These are phyloP conservation scores for Leptosomus discolor DNA, from an alignment of 2,113 vertebrate species.

Conservation along the genomic window DNA sequence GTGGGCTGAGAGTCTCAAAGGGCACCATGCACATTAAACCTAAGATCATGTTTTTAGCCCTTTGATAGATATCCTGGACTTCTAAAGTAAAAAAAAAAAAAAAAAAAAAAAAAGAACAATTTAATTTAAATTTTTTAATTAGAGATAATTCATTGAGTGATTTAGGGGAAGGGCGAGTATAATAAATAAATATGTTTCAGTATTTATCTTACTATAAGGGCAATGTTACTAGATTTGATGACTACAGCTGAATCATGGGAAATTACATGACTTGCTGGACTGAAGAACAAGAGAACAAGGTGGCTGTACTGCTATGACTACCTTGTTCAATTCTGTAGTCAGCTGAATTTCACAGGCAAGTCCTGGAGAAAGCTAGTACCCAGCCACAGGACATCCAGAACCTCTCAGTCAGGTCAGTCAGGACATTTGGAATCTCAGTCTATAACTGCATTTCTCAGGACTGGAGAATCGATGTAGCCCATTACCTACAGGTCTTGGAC, in stretches of 20 bases:
- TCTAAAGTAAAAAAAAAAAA: not conserved
- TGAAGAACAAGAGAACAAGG: not conserved
- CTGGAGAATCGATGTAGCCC: not conserved
- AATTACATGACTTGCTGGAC: not conserved
- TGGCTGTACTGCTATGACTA: not conserved
- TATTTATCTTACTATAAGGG: not conserved
- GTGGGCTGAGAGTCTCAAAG: not conserved
- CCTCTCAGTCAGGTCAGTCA: not conserved
- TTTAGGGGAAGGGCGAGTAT: not conserved
- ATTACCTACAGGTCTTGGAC: not conserved
- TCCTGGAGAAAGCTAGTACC: not conserved
- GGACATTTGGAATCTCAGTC: not conserved
- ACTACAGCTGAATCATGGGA: not conserved
- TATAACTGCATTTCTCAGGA: not conserved
- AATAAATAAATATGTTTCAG: not conserved
- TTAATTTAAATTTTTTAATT: not conserved
- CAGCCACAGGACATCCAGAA: not conserved
- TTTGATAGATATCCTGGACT: not conserved
- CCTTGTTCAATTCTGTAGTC: not conserved
- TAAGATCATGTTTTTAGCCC: not conserved
- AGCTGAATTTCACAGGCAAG: not conserved
- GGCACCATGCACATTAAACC: not conserved
- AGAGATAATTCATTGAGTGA: not conserved
- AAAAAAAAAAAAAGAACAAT: too few species aligned
- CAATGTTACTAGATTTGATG: not conserved